Percentiles rank a stretch among this genome's conserved stretches.
These are phyloP conservation scores for Parasteatoda tepidariorum DNA, from an alignment of 1,140 invertebrate genomes.

Conservation along the genomic window DNA sequence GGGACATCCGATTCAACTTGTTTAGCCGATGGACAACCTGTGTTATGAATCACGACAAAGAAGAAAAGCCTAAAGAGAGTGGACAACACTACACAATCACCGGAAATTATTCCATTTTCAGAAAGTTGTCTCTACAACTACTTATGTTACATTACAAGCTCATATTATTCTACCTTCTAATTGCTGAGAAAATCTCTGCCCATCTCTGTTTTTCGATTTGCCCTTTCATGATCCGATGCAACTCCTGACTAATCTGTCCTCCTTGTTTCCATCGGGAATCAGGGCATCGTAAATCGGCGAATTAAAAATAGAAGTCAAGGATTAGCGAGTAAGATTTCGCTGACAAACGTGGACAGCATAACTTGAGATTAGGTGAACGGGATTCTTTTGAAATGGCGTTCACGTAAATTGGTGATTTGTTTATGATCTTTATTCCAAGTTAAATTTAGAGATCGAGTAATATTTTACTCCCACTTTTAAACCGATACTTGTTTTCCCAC, in stretches of 20 bases:
- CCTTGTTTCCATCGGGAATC: neutral
- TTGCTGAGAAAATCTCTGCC: slow-evolving; percentile 8
- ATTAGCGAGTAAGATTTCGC: neutral
- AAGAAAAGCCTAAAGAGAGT: neutral
- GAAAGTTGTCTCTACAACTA: neutral
- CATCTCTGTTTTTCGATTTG: neutral
- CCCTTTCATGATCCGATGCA: neutral
- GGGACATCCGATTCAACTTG: neutral
- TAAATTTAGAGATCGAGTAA: neutral
- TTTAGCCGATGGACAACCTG: neutral
- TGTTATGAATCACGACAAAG: neutral
- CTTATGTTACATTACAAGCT: neutral
- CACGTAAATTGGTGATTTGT: neutral
- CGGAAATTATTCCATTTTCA: slow-evolving; percentile 35
- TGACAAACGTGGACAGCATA: neutral
- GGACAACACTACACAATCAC: slow-evolving; percentile 17
- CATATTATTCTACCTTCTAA: neutral
- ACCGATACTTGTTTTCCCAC: too few species aligned
- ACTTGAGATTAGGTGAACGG: neutral
- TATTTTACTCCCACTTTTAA: too few species aligned
- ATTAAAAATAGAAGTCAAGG: neutral
- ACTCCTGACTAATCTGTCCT: neutral
- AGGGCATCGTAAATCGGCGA: neutral
- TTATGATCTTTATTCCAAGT: neutral
- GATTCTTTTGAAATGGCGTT: neutral